Conservation (phyloP, 2,113 vertebrate genomes). For the Mohoua ochrocephala region DNA sequence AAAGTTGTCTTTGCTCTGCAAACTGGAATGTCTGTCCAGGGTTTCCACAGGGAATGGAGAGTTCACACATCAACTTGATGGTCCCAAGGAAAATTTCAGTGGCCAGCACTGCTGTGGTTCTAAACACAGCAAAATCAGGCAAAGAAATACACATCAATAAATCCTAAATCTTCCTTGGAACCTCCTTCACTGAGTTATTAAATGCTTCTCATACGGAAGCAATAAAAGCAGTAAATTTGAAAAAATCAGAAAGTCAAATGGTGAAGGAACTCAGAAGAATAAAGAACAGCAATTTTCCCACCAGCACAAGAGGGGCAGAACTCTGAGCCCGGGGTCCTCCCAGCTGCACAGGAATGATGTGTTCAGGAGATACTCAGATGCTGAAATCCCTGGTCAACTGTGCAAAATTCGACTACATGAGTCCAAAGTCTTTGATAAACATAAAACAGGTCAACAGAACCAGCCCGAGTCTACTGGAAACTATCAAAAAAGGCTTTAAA, state of each 20-base stretch:
- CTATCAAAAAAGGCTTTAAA: not conserved
- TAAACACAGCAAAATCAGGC: fast-evolving
- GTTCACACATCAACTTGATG: not conserved
- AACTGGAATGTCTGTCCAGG: not conserved
- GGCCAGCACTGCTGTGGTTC: not conserved
- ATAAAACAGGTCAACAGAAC: not conserved
- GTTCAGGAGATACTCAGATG: fast-evolving
- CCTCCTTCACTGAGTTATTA: not conserved
- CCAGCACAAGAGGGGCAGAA: not conserved
- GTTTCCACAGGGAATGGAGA: not conserved
- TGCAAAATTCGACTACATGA: not conserved
- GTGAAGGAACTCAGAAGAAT: not conserved
- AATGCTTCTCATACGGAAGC: not conserved
- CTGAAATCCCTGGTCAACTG: not conserved
- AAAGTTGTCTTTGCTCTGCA: not conserved
- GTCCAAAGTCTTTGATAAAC: not conserved
- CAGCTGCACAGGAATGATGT: not conserved
- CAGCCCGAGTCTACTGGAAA: not conserved
- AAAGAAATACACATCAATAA: not conserved
- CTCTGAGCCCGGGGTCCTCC: not conserved
- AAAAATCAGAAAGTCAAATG: not conserved
- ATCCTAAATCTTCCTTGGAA: not conserved
- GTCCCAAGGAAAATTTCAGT: not conserved
- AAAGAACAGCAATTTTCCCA: not conserved
- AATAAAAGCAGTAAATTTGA: not conserved